phyloP scores from a whole-genome alignment of 2,888 invertebrate species.

The Acanthosepion esculentum region DNA sequence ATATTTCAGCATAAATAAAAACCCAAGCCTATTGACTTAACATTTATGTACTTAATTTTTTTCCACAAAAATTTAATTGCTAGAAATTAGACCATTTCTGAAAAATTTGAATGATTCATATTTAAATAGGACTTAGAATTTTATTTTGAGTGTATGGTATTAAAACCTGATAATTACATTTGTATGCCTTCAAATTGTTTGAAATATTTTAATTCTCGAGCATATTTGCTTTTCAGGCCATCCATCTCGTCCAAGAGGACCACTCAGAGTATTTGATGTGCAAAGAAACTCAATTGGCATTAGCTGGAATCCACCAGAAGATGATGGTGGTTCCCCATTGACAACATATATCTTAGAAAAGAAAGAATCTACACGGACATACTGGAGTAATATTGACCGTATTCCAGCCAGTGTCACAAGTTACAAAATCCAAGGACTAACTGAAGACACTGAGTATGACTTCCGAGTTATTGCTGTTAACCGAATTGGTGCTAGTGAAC shows the following conservation, averaged over 20 bases:
- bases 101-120: neutral
- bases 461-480: constrained; percentile 66
- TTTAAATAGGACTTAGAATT: neutral
- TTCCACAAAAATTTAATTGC: neutral
- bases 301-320: constrained; percentile 82
- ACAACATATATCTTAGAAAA: constrained; percentile 73
- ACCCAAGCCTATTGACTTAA: too few species aligned
- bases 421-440: constrained; percentile 69
- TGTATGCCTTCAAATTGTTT: neutral
- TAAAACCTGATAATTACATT: too few species aligned
- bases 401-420: constrained; percentile 81
- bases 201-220: neutral
- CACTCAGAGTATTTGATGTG: constrained; percentile 67
- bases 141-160: too few species aligned
- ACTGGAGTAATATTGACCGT: constrained; percentile 87
- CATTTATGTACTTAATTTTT: neutral
- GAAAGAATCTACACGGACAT: constrained; percentile 72
- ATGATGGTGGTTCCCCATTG: constrained; percentile 87
- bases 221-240: constrained; percentile 55
- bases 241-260: constrained; percentile 68
- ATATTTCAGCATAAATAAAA: too few species aligned
- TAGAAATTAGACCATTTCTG: neutral
- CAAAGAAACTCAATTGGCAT: constrained; percentile 66
- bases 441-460: constrained; percentile 74
- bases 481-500: constrained; percentile 79